phyloP scores from a whole-genome alignment of 2,113 vertebrate species.

The Cyanoliseus patagonus region DNA sequence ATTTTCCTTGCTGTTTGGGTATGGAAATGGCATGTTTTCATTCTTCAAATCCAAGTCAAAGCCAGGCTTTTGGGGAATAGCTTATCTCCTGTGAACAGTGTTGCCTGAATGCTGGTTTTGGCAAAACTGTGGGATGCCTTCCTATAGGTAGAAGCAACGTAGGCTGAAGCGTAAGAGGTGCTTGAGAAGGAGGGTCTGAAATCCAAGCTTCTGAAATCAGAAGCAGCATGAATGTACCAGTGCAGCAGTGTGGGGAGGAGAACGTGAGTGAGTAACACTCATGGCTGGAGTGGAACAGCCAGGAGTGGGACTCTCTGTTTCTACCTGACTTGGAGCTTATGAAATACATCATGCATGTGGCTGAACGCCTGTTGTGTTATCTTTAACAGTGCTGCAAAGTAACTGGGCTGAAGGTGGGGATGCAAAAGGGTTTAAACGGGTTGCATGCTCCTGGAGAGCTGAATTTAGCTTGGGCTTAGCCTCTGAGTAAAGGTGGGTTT shows the following conservation, averaged over 20 bases:
- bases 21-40: neutral
- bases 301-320: neutral
- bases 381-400: fast-evolving
- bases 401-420: fast-evolving
- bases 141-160: neutral
- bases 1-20: neutral
- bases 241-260: neutral
- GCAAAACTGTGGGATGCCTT: neutral
- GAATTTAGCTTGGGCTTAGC: neutral
- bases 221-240: neutral
- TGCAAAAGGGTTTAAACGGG: neutral
- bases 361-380: fast-evolving
- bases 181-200: neutral
- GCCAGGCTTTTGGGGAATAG: neutral
- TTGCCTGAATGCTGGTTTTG: neutral
- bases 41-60: neutral
- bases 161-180: neutral
- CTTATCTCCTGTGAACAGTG: neutral
- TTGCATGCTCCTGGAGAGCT: neutral
- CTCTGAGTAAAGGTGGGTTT: neutral
- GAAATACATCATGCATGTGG: fast-evolving
- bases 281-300: fast-evolving
- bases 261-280: fast-evolving
- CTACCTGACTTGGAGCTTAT: no score
- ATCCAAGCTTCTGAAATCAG: neutral